Percentiles rank a stretch among this genome's conserved stretches.
These are phyloP conservation scores for Astreopora myriophthalma DNA, from an alignment of 64 coral and sea anemone genomes.

Conservation along the genomic window DNA sequence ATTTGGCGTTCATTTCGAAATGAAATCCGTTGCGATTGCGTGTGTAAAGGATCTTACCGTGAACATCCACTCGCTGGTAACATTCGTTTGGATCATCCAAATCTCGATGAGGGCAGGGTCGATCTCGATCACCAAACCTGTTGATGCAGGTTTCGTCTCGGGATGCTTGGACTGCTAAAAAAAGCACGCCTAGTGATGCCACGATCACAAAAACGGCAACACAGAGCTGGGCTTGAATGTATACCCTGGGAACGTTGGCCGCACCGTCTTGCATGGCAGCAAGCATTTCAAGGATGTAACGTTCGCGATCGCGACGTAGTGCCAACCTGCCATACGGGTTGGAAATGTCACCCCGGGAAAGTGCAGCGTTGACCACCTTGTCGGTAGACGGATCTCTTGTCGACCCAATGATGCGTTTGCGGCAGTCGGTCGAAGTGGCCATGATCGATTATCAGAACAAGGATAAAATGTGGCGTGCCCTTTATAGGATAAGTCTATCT, in stretches of 20 bases:
- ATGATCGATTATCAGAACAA: background rate
- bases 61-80: background rate
- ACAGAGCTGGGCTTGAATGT: background rate
- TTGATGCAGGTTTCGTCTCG: background rate
- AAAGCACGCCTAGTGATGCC: background rate
- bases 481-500: background rate
- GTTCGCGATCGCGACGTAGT: background rate
- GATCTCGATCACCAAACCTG: background rate
- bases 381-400: background rate
- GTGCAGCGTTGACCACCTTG: background rate
- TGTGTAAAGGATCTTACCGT: background rate
- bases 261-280: background rate
- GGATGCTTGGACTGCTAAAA: background rate
- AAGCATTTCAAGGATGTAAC: background rate
- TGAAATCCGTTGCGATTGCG: background rate
- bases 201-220: background rate
- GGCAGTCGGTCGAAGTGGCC: background rate
- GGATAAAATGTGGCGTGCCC: background rate
- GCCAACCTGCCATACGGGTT: constrained; percentile 13
- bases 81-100: background rate
- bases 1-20: background rate
- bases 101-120: background rate
- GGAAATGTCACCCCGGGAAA: constrained; percentile 9
- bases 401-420: background rate
- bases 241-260: background rate